These are phyloP conservation scores for Limenitis arthemis DNA, from an alignment of 2,888 invertebrate species.

Conservation along the genomic window DNA sequence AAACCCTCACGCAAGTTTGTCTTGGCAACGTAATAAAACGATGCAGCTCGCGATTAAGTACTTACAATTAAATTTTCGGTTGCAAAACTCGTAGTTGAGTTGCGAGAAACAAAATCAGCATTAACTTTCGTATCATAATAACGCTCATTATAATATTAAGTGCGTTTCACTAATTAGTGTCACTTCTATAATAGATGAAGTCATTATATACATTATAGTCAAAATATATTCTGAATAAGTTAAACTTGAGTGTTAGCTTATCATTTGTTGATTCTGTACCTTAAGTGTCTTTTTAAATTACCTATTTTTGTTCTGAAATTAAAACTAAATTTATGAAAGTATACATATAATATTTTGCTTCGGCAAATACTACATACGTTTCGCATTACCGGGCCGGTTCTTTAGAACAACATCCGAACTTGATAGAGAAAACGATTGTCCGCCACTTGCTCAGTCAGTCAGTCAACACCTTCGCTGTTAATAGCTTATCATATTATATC, in stretches of 20 bases:
- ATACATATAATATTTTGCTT: conserved; percentile 47
- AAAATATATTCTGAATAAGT: no score
- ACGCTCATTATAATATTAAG: conserved; percentile 10
- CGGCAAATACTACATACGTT: conserved; percentile 58
- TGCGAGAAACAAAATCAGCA: conserved; percentile 16
- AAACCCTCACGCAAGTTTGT: conserved; percentile 14
- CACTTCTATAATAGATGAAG: not conserved
- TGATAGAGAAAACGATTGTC: conserved; percentile 50
- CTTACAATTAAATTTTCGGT: conserved; percentile 11
- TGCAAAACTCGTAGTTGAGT: conserved; percentile 13
- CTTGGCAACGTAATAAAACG: conserved; percentile 12
- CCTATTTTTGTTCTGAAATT: no score
- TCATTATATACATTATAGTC: no score
- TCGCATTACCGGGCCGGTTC: conserved; percentile 49
- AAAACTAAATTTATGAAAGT: conserved; percentile 26
- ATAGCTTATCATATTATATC: conserved; percentile 47
- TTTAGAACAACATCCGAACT: conserved; percentile 40
- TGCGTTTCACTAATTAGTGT: conserved; percentile 6
- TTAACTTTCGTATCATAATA: conserved; percentile 12
- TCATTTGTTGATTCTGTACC: no score
- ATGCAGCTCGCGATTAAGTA: conserved; percentile 11
- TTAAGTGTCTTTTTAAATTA: no score
- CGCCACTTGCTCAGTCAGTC: conserved; percentile 14
- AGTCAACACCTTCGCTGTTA: conserved; percentile 50
- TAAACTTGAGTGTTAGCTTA: no score